These are phyloP conservation scores for Pardalotus punctatus DNA, from an alignment of 2,113 vertebrate genomes.

Conservation along the genomic window DNA sequence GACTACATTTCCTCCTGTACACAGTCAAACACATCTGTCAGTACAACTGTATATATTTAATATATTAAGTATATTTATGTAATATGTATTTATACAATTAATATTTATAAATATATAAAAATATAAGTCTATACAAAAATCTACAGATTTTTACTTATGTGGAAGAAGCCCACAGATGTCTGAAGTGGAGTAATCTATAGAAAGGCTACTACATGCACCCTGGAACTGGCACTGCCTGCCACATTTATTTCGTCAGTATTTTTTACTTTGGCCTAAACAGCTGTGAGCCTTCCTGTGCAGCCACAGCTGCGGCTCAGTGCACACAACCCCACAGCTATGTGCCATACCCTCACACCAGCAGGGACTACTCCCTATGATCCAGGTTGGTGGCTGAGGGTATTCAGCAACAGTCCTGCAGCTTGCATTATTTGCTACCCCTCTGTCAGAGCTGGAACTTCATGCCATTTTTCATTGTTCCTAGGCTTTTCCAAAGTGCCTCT, in stretches of 20 bases:
- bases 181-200: background rate
- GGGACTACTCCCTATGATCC: background rate
- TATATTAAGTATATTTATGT: background rate
- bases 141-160: background rate
- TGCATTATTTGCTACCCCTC: background rate
- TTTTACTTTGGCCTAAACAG: background rate
- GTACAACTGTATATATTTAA: background rate
- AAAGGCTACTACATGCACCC: background rate
- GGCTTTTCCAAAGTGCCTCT: background rate
- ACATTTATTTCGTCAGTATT: background rate
- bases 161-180: background rate
- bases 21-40: background rate
- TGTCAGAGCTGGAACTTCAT: background rate
- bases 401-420: background rate
- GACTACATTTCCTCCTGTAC: background rate
- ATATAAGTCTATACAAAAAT: background rate
- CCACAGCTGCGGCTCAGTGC: background rate
- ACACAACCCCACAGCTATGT: fast-evolving
- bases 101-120: background rate
- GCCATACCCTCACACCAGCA: fast-evolving
- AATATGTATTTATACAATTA: background rate
- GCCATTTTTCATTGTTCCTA: background rate
- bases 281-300: background rate
- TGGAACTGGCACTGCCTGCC: background rate
- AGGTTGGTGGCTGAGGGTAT: background rate